Evolutionary conservation across 1,140 invertebrate genomes (phyloP), one percentile per base, ranked within the genome.

Genomic region (Lutraria rhynchaena): DNA sequence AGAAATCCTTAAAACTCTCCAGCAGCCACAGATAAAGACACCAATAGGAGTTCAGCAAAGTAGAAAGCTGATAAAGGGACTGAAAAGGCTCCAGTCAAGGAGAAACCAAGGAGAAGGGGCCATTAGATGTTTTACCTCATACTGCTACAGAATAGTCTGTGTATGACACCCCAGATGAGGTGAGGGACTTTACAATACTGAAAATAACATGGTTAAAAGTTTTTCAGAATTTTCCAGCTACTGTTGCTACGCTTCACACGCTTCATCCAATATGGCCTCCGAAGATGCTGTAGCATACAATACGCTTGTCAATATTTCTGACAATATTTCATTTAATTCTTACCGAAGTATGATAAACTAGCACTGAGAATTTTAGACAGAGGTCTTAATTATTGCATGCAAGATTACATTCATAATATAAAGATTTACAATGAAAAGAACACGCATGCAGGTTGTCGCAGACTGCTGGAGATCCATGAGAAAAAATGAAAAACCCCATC

Each of bases 321-420:
- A 55, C 17, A 46, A 78, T 78, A 51, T 78, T 11, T 67, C 60
- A 27, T 78, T 27, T 27, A 22, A 29, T 78, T 35, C 41, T 31
- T 78, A 55, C 75, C 63, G 24, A 69, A 78, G 22, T 7, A 37
- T 24, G 5, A 1, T n/a, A 63, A 11, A 53, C 58, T 75, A n/a
- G 46, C 70, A n/a, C 7, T 71, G 4, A 71, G 41, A 33, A 51
- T 27, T 37, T 7, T 69, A 22, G 15, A 76, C 33, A 76, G 53
- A 49, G 73, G 73, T 7, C 27, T 83, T 11, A 83, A 78, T 65
- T 77, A 83, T 65, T 83, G 51, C 41, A 71, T 67, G 1, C 73
- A 83, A 55, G 73, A 65, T 5, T 71, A 83, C n/a, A n/a, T n/a
- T n/a, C 65, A 83, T 46, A n/a, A 77, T 13, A 71, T 83, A 1